Evolutionary conservation across 2,888 invertebrate species (phyloP).

Genomic region (Amblyjoppa fuscipennis): DNA sequence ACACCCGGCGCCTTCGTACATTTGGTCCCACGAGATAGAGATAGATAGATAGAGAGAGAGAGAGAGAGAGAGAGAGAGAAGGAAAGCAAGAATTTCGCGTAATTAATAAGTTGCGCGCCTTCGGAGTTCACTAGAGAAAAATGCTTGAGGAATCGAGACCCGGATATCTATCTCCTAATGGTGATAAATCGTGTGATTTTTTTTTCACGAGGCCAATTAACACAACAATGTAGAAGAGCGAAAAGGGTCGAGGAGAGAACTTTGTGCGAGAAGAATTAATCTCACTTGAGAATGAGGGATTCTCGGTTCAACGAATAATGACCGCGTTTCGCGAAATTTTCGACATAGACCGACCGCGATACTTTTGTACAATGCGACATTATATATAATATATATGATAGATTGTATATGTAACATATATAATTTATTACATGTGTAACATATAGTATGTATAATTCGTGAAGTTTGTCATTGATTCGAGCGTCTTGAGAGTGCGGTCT

Average conservation of each 20-base stretch:
- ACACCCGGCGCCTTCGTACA: constrained; percentile 35
- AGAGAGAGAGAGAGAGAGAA: neutral
- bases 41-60: neutral
- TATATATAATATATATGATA: too few relatives aligned
- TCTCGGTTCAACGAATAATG: too few relatives aligned
- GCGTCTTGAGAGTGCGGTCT: neutral
- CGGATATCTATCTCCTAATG: constrained; percentile 51
- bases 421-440: too few relatives aligned
- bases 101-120: constrained; percentile 69
- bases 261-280: neutral
- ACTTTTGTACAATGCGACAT: too few relatives aligned
- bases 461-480: neutral
- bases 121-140: constrained; percentile 31
- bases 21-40: neutral
- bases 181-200: constrained; percentile 50
- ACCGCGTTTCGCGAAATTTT: too few relatives aligned
- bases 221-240: neutral
- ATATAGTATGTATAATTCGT: neutral
- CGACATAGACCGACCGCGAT: too few relatives aligned
- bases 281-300: neutral
- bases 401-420: too few relatives aligned
- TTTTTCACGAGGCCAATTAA: constrained; percentile 29
- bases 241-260: neutral
- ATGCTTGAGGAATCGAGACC: constrained; percentile 44
- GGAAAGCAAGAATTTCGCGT: constrained; percentile 49